Percentiles rank a stretch among this genome's conserved stretches.
Conservation (phyloP, 1,140 invertebrate genomes). For the Pseudomyrmex dendroicus region DNA sequence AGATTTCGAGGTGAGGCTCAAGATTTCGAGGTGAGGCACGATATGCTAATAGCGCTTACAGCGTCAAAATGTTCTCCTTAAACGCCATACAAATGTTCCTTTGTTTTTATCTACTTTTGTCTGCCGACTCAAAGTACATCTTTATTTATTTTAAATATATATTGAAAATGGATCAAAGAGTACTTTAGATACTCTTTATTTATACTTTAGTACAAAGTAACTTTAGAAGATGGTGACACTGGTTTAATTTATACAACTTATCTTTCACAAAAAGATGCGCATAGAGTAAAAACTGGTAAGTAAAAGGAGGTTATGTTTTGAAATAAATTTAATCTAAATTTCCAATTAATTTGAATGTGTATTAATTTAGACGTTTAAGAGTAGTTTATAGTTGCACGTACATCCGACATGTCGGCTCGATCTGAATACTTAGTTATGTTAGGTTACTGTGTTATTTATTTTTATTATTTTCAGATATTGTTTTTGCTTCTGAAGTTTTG, state of each 20-base stretch:
- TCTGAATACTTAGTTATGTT: neutral
- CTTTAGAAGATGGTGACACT: neutral
- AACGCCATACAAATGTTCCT: too few species aligned
- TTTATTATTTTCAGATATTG: neutral
- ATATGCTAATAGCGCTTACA: neutral
- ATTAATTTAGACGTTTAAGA: too few species aligned
- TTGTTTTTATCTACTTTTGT: neutral
- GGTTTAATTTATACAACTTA: neutral
- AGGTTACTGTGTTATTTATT: neutral
- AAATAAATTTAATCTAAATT: neutral
- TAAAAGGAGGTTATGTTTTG: neutral
- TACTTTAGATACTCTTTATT: too few species aligned
- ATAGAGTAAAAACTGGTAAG: neutral
- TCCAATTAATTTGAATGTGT: neutral
- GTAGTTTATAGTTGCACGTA: neutral
- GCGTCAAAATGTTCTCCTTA: too few species aligned
- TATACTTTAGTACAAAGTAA: too few species aligned
- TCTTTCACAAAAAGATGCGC: neutral
- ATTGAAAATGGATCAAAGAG: neutral
- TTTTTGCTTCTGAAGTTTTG: neutral
- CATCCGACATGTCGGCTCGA: neutral
- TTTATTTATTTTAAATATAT: neutral
- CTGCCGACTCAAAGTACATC: neutral
- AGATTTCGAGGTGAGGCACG: constrained; percentile 3
- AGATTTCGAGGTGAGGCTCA: constrained; percentile 6